A percentile compares a stretch with the other conserved stretches of the same genome.
Conservation (phyloP, 2,888 invertebrate genomes). For the Lasioglossum figueresi region DNA sequence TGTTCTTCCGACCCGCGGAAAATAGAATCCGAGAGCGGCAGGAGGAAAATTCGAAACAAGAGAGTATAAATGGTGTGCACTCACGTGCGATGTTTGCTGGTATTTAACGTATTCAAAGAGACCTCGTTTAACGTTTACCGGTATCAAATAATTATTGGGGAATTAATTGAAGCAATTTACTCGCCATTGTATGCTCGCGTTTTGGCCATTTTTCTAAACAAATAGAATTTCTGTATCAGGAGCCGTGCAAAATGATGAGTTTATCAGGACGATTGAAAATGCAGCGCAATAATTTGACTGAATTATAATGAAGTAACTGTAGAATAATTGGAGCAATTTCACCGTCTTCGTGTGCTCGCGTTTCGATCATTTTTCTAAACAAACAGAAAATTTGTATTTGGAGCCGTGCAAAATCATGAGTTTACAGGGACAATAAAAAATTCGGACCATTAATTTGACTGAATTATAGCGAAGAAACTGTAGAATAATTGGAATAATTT, state of each 20-base stretch:
- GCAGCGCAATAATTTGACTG: background rate
- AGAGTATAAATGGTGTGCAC: background rate
- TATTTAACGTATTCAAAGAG: background rate
- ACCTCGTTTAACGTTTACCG: background rate
- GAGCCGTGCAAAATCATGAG: too few species aligned
- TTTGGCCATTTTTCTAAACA: background rate
- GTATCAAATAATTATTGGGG: background rate
- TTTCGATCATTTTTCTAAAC: background rate
- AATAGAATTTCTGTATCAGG: background rate
- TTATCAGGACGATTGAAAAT: background rate
- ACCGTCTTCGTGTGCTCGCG: background rate
- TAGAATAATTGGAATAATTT: too few species aligned
- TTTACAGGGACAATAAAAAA: too few species aligned
- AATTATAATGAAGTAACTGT: too few species aligned
- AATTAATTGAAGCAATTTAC: background rate
- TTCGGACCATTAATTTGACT: background rate
- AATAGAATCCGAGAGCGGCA: background rate
- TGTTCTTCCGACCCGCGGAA: background rate
- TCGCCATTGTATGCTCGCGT: background rate
- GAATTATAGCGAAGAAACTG: too few species aligned
- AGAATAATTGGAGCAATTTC: background rate
- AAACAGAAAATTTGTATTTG: background rate
- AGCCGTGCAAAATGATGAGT: background rate
- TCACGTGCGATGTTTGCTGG: background rate
- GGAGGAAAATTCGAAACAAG: background rate